Conservation (phyloP, 2,888 invertebrate species). For the Drosophila neonasuta region DNA sequence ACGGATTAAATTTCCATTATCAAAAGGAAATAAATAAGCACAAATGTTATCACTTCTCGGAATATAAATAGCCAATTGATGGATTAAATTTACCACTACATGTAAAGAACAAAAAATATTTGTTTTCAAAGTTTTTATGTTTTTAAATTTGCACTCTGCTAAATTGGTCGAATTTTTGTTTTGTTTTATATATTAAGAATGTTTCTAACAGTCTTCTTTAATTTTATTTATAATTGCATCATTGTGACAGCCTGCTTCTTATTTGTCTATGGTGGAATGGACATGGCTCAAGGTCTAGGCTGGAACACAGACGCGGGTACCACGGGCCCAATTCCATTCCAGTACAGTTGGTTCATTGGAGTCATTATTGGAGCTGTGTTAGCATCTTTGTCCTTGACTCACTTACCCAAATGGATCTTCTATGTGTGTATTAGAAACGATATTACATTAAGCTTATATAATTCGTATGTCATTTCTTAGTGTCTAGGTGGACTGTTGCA, state of each 20-base stretch:
- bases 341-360: constrained; percentile 75
- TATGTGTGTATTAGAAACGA: constrained; percentile 48
- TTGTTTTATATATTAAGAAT: too few species aligned
- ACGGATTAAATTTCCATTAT: not conserved
- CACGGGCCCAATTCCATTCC: constrained; percentile 41
- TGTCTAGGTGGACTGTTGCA: constrained; percentile 53
- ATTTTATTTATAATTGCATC: not conserved
- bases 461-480: constrained; percentile 6
- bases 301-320: constrained; percentile 43
- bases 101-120: too few species aligned
- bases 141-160: too few species aligned
- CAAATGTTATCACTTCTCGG: too few species aligned
- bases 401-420: constrained; percentile 53
- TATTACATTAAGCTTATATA: not conserved
- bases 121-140: too few species aligned
- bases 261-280: constrained; percentile 69
- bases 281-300: constrained; percentile 68
- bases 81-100: too few species aligned
- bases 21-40: not conserved
- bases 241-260: constrained; percentile 49
- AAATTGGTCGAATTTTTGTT: too few species aligned
- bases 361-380: constrained; percentile 69
- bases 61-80: too few species aligned
- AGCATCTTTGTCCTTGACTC: constrained; percentile 42
- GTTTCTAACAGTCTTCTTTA: too few species aligned